phyloP scores from a whole-genome alignment of 2,113 vertebrate genomes.

The Ramphastos sulfuratus region DNA sequence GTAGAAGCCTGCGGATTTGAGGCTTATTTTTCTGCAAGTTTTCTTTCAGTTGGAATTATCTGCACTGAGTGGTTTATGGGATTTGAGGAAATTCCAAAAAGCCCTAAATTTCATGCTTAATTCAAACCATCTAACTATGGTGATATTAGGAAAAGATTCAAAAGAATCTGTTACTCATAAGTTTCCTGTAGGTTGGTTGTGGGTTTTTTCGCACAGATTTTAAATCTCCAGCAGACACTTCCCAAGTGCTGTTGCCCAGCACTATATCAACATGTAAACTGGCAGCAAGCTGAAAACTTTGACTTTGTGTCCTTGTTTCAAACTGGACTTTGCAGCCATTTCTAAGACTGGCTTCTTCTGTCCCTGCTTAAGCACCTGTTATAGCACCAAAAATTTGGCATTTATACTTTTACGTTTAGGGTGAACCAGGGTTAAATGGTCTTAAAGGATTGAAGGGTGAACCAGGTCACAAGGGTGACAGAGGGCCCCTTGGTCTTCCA shows the following conservation, averaged over 20 bases:
- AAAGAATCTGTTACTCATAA: background rate
- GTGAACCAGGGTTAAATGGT: constrained; percentile 95
- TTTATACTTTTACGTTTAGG: constrained; percentile 87
- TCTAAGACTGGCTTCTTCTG: constrained; percentile 74
- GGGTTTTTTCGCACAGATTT: background rate
- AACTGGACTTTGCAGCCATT: constrained; percentile 76
- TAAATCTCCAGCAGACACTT: background rate
- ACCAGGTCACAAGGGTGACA: constrained; percentile 96
- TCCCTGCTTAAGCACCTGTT: constrained; percentile 70
- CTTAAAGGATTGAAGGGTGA: constrained; percentile 95
- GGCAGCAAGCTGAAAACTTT: background rate
- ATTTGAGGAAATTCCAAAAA: background rate
- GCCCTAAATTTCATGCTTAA: background rate
- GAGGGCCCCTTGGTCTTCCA: constrained; percentile 97
- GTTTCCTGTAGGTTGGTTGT: background rate
- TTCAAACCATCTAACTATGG: background rate
- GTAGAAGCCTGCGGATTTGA: background rate
- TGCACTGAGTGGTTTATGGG: background rate
- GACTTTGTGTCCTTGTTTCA: constrained; percentile 5
- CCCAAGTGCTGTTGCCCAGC: background rate
- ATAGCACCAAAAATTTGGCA: constrained; percentile 80
- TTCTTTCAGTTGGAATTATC: background rate
- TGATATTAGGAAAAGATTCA: background rate
- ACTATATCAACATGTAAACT: background rate
- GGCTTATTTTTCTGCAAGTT: background rate